Base-by-base conservation (phyloP, 2,797 vertebrate species). In the Alectoris magna region DNA sequence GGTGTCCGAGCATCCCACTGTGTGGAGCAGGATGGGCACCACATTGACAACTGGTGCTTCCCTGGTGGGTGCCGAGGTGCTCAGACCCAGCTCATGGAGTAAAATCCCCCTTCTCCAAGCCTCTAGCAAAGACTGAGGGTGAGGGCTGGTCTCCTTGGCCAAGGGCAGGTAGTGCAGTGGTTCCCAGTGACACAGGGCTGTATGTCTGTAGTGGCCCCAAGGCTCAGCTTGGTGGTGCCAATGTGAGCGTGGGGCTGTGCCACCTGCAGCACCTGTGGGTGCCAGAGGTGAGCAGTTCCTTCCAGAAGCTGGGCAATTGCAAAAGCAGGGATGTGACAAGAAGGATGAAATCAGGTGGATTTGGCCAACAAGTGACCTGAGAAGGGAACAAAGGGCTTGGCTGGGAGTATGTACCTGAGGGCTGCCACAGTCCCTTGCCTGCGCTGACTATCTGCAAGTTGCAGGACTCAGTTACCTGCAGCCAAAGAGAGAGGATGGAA, bases 1-100 rank as follows among this genome's bases (percentile, higher is more conserved):
- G 31, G n/a, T 56, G 70, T 93, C 1, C 0, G 51, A 88, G 14
- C 41, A 82, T 90, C 88, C 59, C 10, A 8, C 72, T 41, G 66
- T 1, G 0, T n/a, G 60, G 29, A 53, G 51, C 1, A 2, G 66
- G 39, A 34, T 21, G 69, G 44, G 15, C 8, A 0, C 46, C 21
- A 41, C 43, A 12, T 66, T 53, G 44, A 22, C 84, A 62, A 3
- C 14, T 11, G 11, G 7, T 21, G 59, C 39, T 3, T 70, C 21
- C 36, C 56, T 2, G 0, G 4, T 2, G 1, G 63, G 34, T 15
- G 24, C 22, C 21, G 60, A 64, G 18, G 15, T 71, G 43, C 23
- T 44, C 2, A 0, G 13, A 24, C 12, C 4, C 73, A 23, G 16
- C 22, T 56, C 29, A 39, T 0, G 0, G 23, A 26, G 18, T 21